Conservation (phyloP, 2,797 vertebrate species). For the Gambelia wislizenii region DNA sequence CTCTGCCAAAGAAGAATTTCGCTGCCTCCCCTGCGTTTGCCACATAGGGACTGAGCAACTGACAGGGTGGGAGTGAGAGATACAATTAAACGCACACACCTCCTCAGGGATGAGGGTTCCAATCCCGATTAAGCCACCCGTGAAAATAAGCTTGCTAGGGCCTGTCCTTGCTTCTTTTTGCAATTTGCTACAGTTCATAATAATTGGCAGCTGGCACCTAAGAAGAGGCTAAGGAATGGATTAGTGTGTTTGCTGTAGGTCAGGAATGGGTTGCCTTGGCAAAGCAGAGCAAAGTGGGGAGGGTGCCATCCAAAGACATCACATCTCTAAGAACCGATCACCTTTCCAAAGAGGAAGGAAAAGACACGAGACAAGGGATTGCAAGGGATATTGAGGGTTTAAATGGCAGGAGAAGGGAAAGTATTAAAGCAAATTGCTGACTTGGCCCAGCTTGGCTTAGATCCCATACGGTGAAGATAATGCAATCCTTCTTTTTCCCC, state of each 20-base stretch:
- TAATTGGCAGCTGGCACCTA: not conserved
- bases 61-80: too few species aligned
- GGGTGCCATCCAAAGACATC: not conserved
- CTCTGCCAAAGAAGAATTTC: not conserved
- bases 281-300: not conserved
- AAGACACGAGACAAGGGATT: not conserved
- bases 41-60: not conserved
- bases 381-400: not conserved
- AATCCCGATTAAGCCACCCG: slow-evolving; percentile 4
- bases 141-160: not conserved
- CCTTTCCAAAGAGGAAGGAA: not conserved
- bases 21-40: not conserved
- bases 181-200: not conserved
- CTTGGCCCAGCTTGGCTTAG: not conserved
- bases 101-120: slow-evolving; percentile 11
- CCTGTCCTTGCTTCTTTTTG: not conserved
- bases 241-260: slow-evolving; percentile 3
- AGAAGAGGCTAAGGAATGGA: not conserved
- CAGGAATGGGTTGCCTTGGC: slow-evolving; percentile 14
- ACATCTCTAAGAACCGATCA: not conserved
- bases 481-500: not conserved
- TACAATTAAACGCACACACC: slow-evolving; percentile 1
- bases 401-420: not conserved
- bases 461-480: not conserved
- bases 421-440: not conserved